Conservation (phyloP, 2,797 vertebrate species). For the Bucorvus abyssinicus region DNA sequence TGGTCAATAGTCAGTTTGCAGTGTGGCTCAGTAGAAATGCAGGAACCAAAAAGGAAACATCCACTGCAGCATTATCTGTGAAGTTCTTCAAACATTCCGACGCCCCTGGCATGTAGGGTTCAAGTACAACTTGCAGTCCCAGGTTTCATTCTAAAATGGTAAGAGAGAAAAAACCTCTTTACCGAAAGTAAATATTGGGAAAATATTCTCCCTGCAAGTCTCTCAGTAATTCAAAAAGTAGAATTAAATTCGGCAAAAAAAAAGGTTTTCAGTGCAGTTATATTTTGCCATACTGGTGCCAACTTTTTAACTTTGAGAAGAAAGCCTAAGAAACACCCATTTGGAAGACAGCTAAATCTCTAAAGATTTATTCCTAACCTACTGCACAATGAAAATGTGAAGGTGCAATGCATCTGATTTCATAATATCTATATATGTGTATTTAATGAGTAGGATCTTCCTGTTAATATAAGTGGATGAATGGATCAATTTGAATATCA, state of each 20-base stretch:
- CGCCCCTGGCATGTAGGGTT: rapidly evolving
- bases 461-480: neutral
- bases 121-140: neutral
- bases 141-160: neutral
- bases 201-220: neutral
- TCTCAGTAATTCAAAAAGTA: neutral
- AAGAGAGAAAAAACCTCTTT: neutral
- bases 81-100: neutral
- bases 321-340: neutral
- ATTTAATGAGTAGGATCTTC: neutral
- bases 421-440: neutral
- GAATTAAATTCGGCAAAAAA: neutral
- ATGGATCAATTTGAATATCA: neutral
- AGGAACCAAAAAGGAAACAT: neutral
- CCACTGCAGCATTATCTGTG: rapidly evolving
- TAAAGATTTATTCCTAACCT: neutral
- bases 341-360: neutral
- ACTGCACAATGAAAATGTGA: neutral
- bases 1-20: neutral
- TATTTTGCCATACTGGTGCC: neutral
- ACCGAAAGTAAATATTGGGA: neutral
- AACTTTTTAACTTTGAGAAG: neutral
- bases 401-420: neutral
- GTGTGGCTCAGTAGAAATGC: neutral
- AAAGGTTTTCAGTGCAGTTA: neutral